Evolutionary conservation across 2,113 vertebrate species (phyloP).

Genomic region (Martes martes): DNA sequence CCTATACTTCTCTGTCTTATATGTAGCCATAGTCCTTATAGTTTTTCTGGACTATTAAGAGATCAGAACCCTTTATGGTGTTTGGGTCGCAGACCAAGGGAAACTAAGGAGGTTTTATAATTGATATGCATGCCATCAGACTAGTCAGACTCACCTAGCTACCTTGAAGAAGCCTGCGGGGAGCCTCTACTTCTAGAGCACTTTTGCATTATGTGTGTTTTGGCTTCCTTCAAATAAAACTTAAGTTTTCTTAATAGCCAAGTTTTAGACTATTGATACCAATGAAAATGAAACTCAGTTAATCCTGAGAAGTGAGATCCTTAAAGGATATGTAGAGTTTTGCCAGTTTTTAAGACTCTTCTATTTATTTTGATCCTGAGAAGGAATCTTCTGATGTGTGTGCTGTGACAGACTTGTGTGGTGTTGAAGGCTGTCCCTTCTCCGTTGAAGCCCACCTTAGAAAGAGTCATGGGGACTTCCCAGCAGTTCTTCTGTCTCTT

Average conservation of each 20-base stretch:
- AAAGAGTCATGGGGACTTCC: not conserved
- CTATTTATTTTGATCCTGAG: not conserved
- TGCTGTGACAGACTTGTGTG: not conserved
- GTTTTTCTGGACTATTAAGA: not conserved
- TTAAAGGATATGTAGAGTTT: not conserved
- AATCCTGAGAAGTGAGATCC: conserved; percentile 19
- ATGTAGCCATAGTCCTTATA: not conserved
- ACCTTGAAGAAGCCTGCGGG: not conserved
- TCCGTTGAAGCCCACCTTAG: not conserved
- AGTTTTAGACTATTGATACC: not conserved
- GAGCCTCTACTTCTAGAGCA: not conserved
- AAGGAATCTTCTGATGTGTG: not conserved
- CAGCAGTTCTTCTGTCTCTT: not conserved
- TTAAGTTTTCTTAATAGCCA: conserved; percentile 34
- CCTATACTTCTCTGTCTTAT: not conserved
- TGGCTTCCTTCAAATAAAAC: conserved; percentile 31
- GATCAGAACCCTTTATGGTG: not conserved
- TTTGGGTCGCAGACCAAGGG: not conserved
- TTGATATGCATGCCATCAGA: not conserved
- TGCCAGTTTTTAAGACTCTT: not conserved
- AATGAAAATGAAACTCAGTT: conserved; percentile 33
- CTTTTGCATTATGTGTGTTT: not conserved
- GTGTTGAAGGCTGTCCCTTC: not conserved
- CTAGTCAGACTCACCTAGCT: not conserved
- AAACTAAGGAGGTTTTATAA: not conserved